Base-by-base conservation (phyloP, 1,140 invertebrate species). In the Radopholus similis region DNA sequence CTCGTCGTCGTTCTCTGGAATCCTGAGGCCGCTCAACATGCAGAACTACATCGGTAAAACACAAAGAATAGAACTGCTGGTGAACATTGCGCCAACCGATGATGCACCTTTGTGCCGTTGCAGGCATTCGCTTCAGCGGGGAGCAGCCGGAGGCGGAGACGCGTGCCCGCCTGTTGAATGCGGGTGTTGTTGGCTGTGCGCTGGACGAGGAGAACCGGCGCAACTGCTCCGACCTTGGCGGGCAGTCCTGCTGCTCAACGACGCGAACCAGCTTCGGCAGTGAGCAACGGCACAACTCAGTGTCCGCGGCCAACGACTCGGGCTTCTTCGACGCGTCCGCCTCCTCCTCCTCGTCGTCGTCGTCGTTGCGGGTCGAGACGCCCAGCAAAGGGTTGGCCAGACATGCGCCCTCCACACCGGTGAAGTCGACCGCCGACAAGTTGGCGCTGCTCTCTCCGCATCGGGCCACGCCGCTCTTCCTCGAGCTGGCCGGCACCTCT, bases 321-420 rank as follows among this genome's bases (percentile, higher is more conserved):
- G 47, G 47, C 47, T 51, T 51, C 23, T 15, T 51, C 23, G 47
- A 51, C 47, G 8, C 21, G 6, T 51, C 47, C 47, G 47, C n/a
- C 4, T 4, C 23, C 15, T 34, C 28, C 28, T 35, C 28, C 26
- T 13, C 28, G 11, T 60, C 58, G n/a, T 34, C 15, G 15, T 60
- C n/a, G 32, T 49, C 47, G 30, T 51, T 18, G 5, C 18, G 30
- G 30, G 38, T 63, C n/a, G 64, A 66, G 37, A 66, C 64, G 28
- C 64, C 64, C 26, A 66, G 64, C 53, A 66, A 66, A 58, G 64
- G 64, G 8, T 40, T 66, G 15, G 8, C 26, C 38, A n/a, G 34
- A 53, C 13, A 30, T 53, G 13, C 13, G 13, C 13, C 15, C 47
- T 60, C 47, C 21, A 59, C 28, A 15, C 26, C 40, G 40, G 21